A percentile compares a stretch with the other conserved stretches of the same genome.
These are phyloP conservation scores for Drosophila mimica DNA, from an alignment of 2,888 invertebrate species.

Conservation along the genomic window DNA sequence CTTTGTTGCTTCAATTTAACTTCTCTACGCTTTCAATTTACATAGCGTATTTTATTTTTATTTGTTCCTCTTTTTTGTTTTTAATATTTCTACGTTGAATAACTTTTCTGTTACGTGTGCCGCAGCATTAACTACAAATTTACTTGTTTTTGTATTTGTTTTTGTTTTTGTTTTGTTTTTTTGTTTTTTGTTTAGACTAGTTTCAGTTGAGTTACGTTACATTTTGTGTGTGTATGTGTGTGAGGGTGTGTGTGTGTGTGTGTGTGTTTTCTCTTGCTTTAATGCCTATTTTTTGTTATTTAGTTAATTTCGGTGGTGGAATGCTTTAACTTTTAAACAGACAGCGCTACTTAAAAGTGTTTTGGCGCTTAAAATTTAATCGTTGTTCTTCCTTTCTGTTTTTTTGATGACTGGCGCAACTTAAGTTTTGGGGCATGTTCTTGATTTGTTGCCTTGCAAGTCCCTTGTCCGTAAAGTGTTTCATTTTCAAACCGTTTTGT, in stretches of 20 bases:
- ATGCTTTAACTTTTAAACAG: constrained; percentile 67
- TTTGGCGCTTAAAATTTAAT: constrained; percentile 45
- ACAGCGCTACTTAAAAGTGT: constrained; percentile 44
- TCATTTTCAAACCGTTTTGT: constrained; percentile 9
- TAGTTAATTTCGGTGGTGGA: constrained; percentile 73
- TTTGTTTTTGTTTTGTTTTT: constrained; percentile 22
- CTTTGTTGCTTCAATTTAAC: constrained; percentile 14
- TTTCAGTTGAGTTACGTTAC: constrained; percentile 81
- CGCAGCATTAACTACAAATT: constrained; percentile 20
- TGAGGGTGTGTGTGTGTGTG: constrained; percentile 21
- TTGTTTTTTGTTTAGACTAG: constrained; percentile 73
- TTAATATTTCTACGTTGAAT: constrained; percentile 26
- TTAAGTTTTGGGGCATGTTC: neutral
- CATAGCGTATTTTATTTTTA: constrained; percentile 28
- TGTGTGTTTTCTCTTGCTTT: constrained; percentile 10
- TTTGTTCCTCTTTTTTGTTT: constrained; percentile 1
- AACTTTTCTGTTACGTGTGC: constrained; percentile 16
- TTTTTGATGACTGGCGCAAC: constrained; percentile 7
- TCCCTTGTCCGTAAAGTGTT: constrained; percentile 30
- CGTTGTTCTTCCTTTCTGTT: constrained; percentile 25
- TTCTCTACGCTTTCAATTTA: constrained; percentile 23
- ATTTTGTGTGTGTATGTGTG: constrained; percentile 49
- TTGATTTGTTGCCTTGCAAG: constrained; percentile 2
- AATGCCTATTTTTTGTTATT: constrained; percentile 18
- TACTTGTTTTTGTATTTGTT: constrained; percentile 8